These are phyloP conservation scores for Polydrusus pterygomalis DNA, from an alignment of 2,888 invertebrate species.

Conservation along the genomic window DNA sequence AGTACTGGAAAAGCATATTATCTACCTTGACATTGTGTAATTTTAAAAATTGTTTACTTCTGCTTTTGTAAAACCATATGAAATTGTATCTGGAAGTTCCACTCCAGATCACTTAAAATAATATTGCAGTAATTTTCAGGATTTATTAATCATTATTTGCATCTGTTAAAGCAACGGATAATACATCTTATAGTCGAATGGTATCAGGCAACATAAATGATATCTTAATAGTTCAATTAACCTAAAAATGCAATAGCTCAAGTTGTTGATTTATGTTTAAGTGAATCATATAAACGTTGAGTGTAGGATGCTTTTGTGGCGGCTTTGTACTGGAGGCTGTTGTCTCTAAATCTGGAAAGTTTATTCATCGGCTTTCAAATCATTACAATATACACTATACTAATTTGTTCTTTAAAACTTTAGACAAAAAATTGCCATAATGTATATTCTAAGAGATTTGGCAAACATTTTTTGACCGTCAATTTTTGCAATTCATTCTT, in stretches of 20 bases:
- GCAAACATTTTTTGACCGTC: too few relatives aligned
- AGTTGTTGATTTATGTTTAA: conserved; percentile 41
- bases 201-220: conserved; percentile 23
- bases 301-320: conserved; percentile 3
- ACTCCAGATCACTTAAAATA: conserved; percentile 41
- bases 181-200: conserved; percentile 30
- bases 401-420: too few relatives aligned
- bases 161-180: conserved; percentile 45
- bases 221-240: conserved; percentile 40
- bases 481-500: too few relatives aligned
- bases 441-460: too few relatives aligned
- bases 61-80: neutral
- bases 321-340: neutral
- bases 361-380: neutral
- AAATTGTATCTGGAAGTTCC: neutral
- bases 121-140: conserved; percentile 35
- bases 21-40: neutral
- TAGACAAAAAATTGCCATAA: too few relatives aligned
- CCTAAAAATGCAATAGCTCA: conserved; percentile 37
- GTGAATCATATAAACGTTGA: conserved; percentile 30
- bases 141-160: conserved; percentile 48
- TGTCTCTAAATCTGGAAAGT: neutral
- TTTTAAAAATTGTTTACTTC: neutral
- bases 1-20: too few relatives aligned
- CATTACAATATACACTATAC: neutral